Evolutionary conservation across 37 sponge, comb jelly and placozoan genomes (phyloP), one percentile per base, ranked within the genome.

Genomic region (Oopsacas minuta): DNA sequence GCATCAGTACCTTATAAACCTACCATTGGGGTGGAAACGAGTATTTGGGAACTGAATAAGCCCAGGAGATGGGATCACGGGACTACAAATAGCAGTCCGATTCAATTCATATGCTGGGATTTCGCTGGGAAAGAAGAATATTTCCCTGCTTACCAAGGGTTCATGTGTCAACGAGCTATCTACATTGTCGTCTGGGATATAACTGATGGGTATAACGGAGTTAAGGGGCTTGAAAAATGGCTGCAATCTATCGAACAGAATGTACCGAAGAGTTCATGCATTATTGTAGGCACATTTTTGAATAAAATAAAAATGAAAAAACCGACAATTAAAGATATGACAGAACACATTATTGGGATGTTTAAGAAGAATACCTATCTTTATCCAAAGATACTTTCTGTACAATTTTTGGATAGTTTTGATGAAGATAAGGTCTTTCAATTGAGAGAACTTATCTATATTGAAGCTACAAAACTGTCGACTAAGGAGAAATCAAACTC

Each of bases 71-170:
- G 30, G 30, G 75, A 61, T 25, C 75, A 25, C 20, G 28, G 28
- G 28, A 5, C 75, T 12, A 12, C 20, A 25, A 61, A 12, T 34
- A 61, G 28, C 75, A 20, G 32, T n/a, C 75, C 75, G 75, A 61
- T 61, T 34, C 22, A 12, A n/a, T 61, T 61, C 75, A 25, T 61
- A 7, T 61, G 75, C 22, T 61, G 75, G 75, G 22, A 61, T 34
- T 61, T 61, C 22, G 75, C 75, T 61, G 75, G 75, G 75, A 61
- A n/a, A 61, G 75, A 61, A 34, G 75, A 61, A n/a, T 61, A 61
- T 34, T 61, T 25, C 28, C 75, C 75, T 10, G 75, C 75, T 25
- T 61, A 61, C 75, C 75, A 61, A n/a, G 75, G 75, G 32, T 61
- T 61, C 75, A 10, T 61, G 28, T 61, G 75, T 61, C 75, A n/a